phyloP scores from a whole-genome alignment of 2,888 invertebrate genomes.

The Oxytorus armatus region DNA sequence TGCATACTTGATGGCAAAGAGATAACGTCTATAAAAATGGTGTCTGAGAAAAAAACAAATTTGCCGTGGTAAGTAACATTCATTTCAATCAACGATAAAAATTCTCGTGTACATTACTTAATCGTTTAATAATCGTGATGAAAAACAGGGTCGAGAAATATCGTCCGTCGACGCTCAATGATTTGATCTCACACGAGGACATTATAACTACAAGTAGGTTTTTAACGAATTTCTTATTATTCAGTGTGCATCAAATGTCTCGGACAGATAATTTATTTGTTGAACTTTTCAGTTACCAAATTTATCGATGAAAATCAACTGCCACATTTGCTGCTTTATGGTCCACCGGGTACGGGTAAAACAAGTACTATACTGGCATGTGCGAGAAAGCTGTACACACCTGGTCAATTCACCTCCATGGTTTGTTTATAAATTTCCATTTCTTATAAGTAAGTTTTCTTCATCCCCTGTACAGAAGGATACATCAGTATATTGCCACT shows the following conservation, averaged over 20 bases:
- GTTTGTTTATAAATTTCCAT: slow-evolving; percentile 85
- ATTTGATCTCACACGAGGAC: slow-evolving; percentile 98
- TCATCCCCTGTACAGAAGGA: no score
- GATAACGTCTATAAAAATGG: slow-evolving; percentile 28
- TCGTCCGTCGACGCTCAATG: slow-evolving; percentile 95
- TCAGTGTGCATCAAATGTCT: neutral
- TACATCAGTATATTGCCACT: no score
- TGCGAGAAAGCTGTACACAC: slow-evolving; percentile 95
- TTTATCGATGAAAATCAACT: slow-evolving; percentile 96
- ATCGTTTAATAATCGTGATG: slow-evolving; percentile 41
- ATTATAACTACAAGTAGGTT: slow-evolving; percentile 97
- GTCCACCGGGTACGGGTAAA: slow-evolving; percentile 99
- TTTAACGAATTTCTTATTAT: neutral
- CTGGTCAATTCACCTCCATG: slow-evolving; percentile 96
- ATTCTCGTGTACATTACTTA: slow-evolving; percentile 26
- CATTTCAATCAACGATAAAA: slow-evolving; percentile 4
- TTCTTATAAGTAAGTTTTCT: neutral
- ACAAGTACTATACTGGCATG: slow-evolving; percentile 99
- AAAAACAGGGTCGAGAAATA: slow-evolving; percentile 98
- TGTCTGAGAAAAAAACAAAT: slow-evolving; percentile 82
- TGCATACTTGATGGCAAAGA: slow-evolving; percentile 22
- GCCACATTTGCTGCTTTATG: slow-evolving; percentile 98
- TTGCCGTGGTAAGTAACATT: slow-evolving; percentile 87
- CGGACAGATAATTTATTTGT: slow-evolving; percentile 15
- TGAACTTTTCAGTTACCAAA: slow-evolving; percentile 87